Base-by-base conservation (phyloP, 1,140 invertebrate genomes). In the Dysdera silvatica region DNA sequence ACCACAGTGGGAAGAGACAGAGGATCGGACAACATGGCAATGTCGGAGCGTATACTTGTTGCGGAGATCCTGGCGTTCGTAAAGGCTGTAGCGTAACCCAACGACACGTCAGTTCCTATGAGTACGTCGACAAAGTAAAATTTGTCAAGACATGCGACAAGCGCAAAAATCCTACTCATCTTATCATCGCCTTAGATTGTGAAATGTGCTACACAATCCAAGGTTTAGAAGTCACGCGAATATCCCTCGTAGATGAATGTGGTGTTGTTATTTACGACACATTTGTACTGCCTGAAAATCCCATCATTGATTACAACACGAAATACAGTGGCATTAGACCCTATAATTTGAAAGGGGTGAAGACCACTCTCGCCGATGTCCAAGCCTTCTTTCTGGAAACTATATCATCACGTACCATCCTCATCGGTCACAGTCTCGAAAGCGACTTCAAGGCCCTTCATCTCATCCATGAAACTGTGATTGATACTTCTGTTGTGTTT, bases 361-460 rank as follows among this genome's bases (percentile, higher is more conserved):
- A 80, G 37, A 88, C 85, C 20, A 85, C 81, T 29, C 75, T 94
- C 33, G 73, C 83, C 32, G 89, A 96, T 71, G 89, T 97, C 20
- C 94, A 97, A 79, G 87, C 87, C 16, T 87, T 88, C 16, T 79
- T 98, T 41, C 80, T 96, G 47, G 85, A 87, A 59, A 84, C 93
- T 78, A 90, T 97, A 76, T 87, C 85, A 68, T 84, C 86, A 58
- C 87, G 91, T 76, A 91, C 91, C 1, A 95, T 98, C 71, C 78
- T 99, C 4, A 85, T 98, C 61, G 96, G 96, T 6, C 96, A 99
- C 76, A 93, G 90, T 79, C 82, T 99, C 66, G 95, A 98, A 74
- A 95, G 88, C 73, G 96, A 99, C 81, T 84, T 98, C 69, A 87
- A 89, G 77, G 89, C 93, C 31, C 79, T 98, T 1, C 95, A 93